Percentiles rank a stretch among this genome's conserved stretches.
These are phyloP conservation scores for Holothuria leucospilota DNA, from an alignment of 53 echinoderm and acorn worm genomes.

Conservation along the genomic window DNA sequence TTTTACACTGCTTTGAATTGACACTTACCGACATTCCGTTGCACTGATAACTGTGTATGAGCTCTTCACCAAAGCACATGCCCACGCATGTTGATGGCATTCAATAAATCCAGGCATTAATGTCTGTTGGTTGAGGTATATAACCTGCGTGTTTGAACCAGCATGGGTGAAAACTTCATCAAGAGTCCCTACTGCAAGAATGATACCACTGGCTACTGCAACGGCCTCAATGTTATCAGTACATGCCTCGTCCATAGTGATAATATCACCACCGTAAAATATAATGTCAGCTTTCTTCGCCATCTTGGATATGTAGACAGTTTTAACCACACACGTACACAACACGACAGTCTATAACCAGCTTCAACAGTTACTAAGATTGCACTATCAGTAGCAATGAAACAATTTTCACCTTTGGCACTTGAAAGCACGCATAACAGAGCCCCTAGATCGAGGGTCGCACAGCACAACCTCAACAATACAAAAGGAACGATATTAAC, in stretches of 20 bases:
- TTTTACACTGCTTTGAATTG: too few relatives aligned
- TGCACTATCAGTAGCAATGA: too few relatives aligned
- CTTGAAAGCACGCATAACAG: too few relatives aligned
- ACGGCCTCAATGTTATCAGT: slow-evolving; percentile 32
- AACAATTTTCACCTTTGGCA: too few relatives aligned
- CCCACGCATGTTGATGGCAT: slow-evolving; percentile 52
- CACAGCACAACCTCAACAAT: too few relatives aligned
- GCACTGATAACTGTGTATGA: slow-evolving; percentile 48
- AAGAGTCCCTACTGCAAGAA: slow-evolving; percentile 43
- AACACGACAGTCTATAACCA: too few relatives aligned
- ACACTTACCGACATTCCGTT: slow-evolving; percentile 48
- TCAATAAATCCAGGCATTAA: slow-evolving; percentile 59
- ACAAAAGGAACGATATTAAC: too few relatives aligned
- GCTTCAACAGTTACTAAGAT: too few relatives aligned
- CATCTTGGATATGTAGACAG: background rate
- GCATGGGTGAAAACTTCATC: background rate
- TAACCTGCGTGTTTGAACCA: slow-evolving; percentile 33
- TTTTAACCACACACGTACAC: background rate
- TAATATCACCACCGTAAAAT: slow-evolving; percentile 68
- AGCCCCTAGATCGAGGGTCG: too few relatives aligned
- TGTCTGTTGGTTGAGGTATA: slow-evolving; percentile 57
- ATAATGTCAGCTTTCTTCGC: slow-evolving; percentile 49
- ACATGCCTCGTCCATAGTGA: slow-evolving; percentile 60
- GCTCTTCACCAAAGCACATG: slow-evolving; percentile 2
- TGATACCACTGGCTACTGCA: slow-evolving; percentile 51